Percentiles rank a stretch among this genome's conserved stretches.
These are phyloP conservation scores for Parambassis ranga DNA, from an alignment of 2,797 vertebrate species.

Conservation along the genomic window DNA sequence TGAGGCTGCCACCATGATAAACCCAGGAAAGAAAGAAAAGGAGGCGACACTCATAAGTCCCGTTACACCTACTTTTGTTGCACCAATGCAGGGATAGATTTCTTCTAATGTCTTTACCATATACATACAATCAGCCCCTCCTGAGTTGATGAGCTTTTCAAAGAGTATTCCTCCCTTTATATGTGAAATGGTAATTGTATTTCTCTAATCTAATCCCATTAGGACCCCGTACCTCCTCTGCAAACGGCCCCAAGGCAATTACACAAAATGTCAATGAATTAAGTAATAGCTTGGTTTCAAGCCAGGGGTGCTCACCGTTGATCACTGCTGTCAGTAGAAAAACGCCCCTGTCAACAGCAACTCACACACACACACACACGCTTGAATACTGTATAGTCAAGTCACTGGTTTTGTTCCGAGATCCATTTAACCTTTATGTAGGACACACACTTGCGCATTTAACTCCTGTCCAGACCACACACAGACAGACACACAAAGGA, in stretches of 20 bases:
- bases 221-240: slow-evolving; percentile 71
- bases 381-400: slow-evolving; percentile 1
- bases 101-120: not conserved
- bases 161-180: slow-evolving; percentile 70
- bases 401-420: slow-evolving; percentile 30
- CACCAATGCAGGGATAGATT: not conserved
- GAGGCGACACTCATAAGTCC: slow-evolving; percentile 45
- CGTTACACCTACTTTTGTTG: slow-evolving; percentile 5
- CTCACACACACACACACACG: slow-evolving; percentile 14
- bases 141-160: slow-evolving; percentile 37
- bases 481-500: slow-evolving; percentile 13
- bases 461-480: slow-evolving; percentile 48
- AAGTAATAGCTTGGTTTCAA: slow-evolving; percentile 82
- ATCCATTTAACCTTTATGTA: slow-evolving; percentile 63
- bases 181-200: slow-evolving; percentile 81
- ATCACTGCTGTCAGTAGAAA: slow-evolving; percentile 80
- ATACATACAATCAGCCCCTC: not conserved
- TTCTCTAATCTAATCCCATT: slow-evolving; percentile 83
- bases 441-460: slow-evolving; percentile 61
- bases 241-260: slow-evolving; percentile 81
- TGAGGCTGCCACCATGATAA: slow-evolving; percentile 73
- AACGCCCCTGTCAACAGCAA: slow-evolving; percentile 76
- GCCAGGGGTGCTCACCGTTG: slow-evolving; percentile 72
- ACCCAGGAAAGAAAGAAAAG: slow-evolving; percentile 35
- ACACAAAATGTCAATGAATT: slow-evolving; percentile 85